Conservation (phyloP, 1,140 invertebrate genomes). For the Camponotus vicinus region DNA sequence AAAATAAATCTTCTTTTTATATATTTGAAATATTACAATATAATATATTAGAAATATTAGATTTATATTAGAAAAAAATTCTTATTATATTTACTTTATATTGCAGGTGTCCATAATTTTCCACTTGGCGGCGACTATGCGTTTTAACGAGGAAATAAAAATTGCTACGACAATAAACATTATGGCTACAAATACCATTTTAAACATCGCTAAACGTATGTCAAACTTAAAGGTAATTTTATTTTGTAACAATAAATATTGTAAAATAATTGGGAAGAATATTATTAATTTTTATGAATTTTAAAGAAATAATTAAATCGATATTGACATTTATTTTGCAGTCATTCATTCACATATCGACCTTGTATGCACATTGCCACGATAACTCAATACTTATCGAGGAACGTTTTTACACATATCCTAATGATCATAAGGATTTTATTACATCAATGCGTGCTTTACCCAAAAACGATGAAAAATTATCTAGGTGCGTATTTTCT, state of each 20-base stretch:
- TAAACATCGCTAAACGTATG: constrained; percentile 83
- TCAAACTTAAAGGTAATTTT: constrained; percentile 79
- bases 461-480: too few species aligned
- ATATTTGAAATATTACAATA: not conserved
- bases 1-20: not conserved
- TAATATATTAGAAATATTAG: not conserved
- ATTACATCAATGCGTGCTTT: too few species aligned
- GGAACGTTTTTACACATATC: too few species aligned
- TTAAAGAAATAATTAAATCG: too few species aligned
- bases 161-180: constrained; percentile 89
- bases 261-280: not conserved
- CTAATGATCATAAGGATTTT: too few species aligned
- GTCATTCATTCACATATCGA: too few species aligned
- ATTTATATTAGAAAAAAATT: too few species aligned
- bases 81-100: not conserved
- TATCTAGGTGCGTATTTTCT: too few species aligned
- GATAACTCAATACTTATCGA: too few species aligned
- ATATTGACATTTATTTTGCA: too few species aligned
- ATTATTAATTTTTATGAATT: too few species aligned
- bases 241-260: not conserved
- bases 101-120: constrained; percentile 87
- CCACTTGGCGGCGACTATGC: constrained; percentile 89
- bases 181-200: constrained; percentile 86
- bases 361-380: too few species aligned
- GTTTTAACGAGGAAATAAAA: constrained; percentile 89